These are phyloP conservation scores for Sebastes fasciatus DNA, from an alignment of 2,113 vertebrate species.

Conservation along the genomic window DNA sequence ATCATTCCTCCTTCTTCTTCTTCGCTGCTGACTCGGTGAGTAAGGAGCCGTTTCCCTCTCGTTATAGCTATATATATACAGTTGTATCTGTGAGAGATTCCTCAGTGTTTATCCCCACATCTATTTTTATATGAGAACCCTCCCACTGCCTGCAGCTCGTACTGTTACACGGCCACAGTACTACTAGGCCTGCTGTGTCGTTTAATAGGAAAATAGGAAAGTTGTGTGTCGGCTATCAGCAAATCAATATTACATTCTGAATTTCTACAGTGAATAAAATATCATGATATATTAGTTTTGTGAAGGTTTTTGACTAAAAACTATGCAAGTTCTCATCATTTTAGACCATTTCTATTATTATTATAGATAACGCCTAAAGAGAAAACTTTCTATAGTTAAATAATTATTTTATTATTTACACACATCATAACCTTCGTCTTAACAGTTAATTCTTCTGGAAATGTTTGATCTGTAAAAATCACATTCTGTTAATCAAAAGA, in stretches of 20 bases:
- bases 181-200: neutral
- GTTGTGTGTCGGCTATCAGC: neutral
- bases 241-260: neutral
- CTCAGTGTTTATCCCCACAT: neutral
- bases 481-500: no score
- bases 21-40: conserved; percentile 64
- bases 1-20: neutral
- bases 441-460: no score
- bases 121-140: conserved; percentile 58
- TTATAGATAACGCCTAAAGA: no score
- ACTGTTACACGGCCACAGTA: neutral
- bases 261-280: neutral
- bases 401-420: no score
- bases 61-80: conserved; percentile 22
- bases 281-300: neutral
- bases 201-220: neutral
- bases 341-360: no score
- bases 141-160: conserved; percentile 10
- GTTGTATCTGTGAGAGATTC: conserved; percentile 26
- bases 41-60: neutral
- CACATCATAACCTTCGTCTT: no score
- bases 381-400: no score
- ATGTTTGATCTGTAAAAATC: no score
- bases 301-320: no score
- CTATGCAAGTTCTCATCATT: no score